Percentiles rank a stretch among this genome's conserved stretches.
phyloP scores from a whole-genome alignment of 2,888 invertebrate genomes.

The Eristalis tenax region DNA sequence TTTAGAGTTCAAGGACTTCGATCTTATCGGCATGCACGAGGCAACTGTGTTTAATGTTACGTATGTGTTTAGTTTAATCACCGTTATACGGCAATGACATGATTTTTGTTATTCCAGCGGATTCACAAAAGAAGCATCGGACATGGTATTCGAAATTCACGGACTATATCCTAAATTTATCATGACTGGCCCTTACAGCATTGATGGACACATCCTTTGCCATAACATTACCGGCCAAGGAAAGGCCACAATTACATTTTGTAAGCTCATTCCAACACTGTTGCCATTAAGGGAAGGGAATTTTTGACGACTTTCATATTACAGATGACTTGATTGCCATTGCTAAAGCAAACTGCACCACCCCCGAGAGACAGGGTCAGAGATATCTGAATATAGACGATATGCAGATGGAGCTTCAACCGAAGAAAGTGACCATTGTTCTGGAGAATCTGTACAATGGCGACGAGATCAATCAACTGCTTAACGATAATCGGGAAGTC shows the following conservation, averaged over 20 bases:
- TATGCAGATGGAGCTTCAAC: constrained; percentile 73
- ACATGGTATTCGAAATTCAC: constrained; percentile 71
- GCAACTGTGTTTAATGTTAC: constrained; percentile 68
- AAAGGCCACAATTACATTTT: not conserved
- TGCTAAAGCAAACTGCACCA: constrained; percentile 58
- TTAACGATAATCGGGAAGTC: constrained; percentile 81
- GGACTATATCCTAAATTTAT: constrained; percentile 73
- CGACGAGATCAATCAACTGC: constrained; percentile 78
- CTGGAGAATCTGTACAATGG: constrained; percentile 81
- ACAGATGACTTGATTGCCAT: constrained; percentile 51
- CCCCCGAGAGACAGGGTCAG: constrained; percentile 72
- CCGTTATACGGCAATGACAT: not conserved
- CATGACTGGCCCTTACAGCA: constrained; percentile 74
- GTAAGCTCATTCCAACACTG: not conserved
- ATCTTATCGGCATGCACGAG: constrained; percentile 75
- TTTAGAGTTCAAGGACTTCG: constrained; percentile 76
- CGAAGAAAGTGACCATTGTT: constrained; percentile 73
- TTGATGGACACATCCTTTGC: constrained; percentile 31
- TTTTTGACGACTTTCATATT: not conserved
- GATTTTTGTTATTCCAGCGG: constrained; percentile 23
- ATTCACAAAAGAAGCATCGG: constrained; percentile 17
- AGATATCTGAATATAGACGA: constrained; percentile 50
- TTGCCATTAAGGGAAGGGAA: too few species aligned
- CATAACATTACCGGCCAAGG: constrained; percentile 56
- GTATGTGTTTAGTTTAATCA: constrained; percentile 72